A percentile compares a stretch with the other conserved stretches of the same genome.
phyloP scores from a whole-genome alignment of 1,140 invertebrate species.

The Schlechtendalia chinensis region DNA sequence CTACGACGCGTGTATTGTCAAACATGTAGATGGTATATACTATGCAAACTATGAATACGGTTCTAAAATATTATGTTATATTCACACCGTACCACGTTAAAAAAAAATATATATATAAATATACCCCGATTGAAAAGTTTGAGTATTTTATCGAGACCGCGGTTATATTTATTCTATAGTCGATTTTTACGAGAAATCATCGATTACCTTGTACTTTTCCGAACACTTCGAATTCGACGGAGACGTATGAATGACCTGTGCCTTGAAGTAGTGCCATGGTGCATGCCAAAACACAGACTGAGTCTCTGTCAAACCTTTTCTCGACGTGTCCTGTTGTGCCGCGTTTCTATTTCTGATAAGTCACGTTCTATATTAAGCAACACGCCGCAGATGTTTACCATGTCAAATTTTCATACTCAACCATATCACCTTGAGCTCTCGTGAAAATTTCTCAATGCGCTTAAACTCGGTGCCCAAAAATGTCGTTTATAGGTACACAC shows the following conservation, averaged over 20 bases:
- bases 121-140: too few relatives aligned
- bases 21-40: not conserved
- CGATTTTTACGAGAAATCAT: not conserved
- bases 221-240: slow-evolving; percentile 84
- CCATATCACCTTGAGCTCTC: slow-evolving; percentile 22
- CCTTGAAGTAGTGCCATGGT: slow-evolving; percentile 47
- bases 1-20: too few relatives aligned
- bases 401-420: slow-evolving; percentile 9
- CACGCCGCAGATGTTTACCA: slow-evolving; percentile 31
- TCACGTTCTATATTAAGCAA: slow-evolving; percentile 40
- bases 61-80: slow-evolving; percentile 33
- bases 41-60: slow-evolving; percentile 1
- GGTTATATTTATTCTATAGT: not conserved
- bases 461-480: not conserved
- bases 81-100: not conserved
- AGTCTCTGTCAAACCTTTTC: slow-evolving; percentile 16
- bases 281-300: slow-evolving; percentile 40
- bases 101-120: too few relatives aligned
- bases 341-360: slow-evolving; percentile 34
- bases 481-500: not conserved
- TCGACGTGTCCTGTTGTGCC: slow-evolving; percentile 15
- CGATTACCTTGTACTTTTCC: slow-evolving; percentile 80
- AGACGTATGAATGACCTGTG: slow-evolving; percentile 60
- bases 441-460: not conserved
- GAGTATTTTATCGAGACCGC: not conserved